Base-by-base conservation (phyloP, 2,888 invertebrate genomes). In the Trilocha varians region DNA sequence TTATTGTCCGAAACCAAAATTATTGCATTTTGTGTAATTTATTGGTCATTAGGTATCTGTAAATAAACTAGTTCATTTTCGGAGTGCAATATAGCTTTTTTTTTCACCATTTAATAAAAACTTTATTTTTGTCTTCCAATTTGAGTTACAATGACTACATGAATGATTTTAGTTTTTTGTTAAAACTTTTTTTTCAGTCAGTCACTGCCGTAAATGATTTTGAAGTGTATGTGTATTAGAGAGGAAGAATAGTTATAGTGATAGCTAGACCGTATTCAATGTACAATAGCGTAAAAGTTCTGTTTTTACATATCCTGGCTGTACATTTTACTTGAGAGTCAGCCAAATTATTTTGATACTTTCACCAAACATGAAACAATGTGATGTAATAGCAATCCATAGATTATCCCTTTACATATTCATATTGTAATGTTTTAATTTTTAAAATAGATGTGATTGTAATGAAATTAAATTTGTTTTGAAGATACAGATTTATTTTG, bases 61-160 rank as follows among this genome's bases (percentile, higher is more conserved):
- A 9, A 8, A 36, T 11, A 14, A 16, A 36, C 11, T 5, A 16
- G 36, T 36, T 32, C 25, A 42, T 25, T 25, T 11, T 25, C 25
- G 6, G 25, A 25, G 56, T 56, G 56, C 56, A 56, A 56, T 56
- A 56, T 46, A 34, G 35, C 43, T 47, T 41, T 25, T 33, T 44
- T 43, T 40, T 34, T 42, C 25, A 34, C n/a, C 32, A 39, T 42
- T 43, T 8, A 32, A 36, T 36, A 25, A 9, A 11, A 9, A 5
- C 8, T 25, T 25, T 25, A 11, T 9, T 25, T 34, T 39, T 13
- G 39, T 39, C 39, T 39, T 39, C 39, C 39, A 39, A 16, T 39
- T 34, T 11, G 13, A 34, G 17, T 34, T 39, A 39, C 16, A 13
- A 16, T 13, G 13, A 16, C 13, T 13, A 17, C 14, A 16, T 17